Evolutionary conservation across 1,140 invertebrate genomes (phyloP), one percentile per base, ranked within the genome.

Genomic region (Philotrypesis tridentata): DNA sequence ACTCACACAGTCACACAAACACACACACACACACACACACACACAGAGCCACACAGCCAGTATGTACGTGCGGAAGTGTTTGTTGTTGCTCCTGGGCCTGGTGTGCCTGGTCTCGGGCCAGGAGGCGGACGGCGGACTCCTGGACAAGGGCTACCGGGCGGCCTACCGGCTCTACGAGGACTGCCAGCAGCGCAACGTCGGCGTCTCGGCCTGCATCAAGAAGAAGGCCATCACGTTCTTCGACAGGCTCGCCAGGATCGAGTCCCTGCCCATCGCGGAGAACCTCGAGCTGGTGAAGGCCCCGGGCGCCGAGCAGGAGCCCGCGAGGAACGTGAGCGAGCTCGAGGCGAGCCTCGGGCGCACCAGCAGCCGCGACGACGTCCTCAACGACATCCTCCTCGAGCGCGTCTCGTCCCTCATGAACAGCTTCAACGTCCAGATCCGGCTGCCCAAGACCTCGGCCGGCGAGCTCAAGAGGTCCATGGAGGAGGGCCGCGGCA

Each of bases 221-320:
- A 96, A 95, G 88, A 96, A 96, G 86, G 95, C 95, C 0, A 94
- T 96, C 78, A 91, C 95, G 0, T 96, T 96, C 86, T 94, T 96
- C 78, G 95, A 96, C 81, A 92, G 95, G 63, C 92, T 95, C 9
- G 93, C 94, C 1, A 93, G 94, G 74, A 94, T 96, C 88, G 95
- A 95, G 40, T 93, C 92, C 14, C 92, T 96, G 27, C 92, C 93
- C 0, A 88, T 96, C 14, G 90, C 94, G 4, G 95, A 95, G 68
- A 94, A 94, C 83, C 91, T 96, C 17, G 93, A 95, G 65, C 93
- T 94, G 72, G 86, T 93, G n/a, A 91, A 93, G 23, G 87, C 85
- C 5, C 76, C 83, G 11, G 83, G 72, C 40, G 31, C 37, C 7
- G 23, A 33, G 0, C 74, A 89, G 89, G 81, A 87, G 88, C 55